Percentiles rank a stretch among this genome's conserved stretches.
phyloP scores from a whole-genome alignment of 2,113 vertebrate genomes.

The Callionymus lyra region DNA sequence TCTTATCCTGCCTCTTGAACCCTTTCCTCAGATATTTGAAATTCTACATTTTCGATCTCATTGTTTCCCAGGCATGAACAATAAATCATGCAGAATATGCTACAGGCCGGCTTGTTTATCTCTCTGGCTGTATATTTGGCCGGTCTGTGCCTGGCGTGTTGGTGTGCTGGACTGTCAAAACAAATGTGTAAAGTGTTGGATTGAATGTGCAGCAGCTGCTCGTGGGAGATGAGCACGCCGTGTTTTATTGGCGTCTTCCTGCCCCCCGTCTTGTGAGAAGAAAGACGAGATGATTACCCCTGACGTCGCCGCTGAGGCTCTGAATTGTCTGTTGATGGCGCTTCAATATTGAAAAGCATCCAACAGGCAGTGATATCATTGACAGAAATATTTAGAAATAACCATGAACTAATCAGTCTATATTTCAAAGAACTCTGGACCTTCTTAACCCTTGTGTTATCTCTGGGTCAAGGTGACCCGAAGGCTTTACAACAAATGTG shows the following conservation, averaged over 20 bases:
- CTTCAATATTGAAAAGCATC: not conserved
- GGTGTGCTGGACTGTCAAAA: slow-evolving; percentile 28
- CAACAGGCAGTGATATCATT: no score
- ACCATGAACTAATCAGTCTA: no score
- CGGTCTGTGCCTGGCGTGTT: slow-evolving; percentile 17
- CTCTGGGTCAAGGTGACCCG: no score
- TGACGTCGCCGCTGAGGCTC: slow-evolving; percentile 12
- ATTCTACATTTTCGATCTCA: no score
- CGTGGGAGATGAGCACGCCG: slow-evolving; percentile 33
- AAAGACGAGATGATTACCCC: slow-evolving; percentile 22
- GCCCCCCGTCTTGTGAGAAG: slow-evolving; percentile 12
- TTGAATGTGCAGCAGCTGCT: slow-evolving; percentile 27
- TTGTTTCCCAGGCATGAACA: no score
- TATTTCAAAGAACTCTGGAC: no score
- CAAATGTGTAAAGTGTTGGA: slow-evolving; percentile 38
- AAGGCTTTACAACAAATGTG: no score
- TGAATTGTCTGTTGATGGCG: slow-evolving; percentile 2
- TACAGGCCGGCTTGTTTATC: slow-evolving; percentile 1
- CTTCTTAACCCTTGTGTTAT: no score
- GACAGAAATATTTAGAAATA: no score
- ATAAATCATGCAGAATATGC: no score
- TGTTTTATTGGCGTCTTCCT: slow-evolving; percentile 25
- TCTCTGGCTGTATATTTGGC: slow-evolving; percentile 13
- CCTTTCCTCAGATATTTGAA: no score
- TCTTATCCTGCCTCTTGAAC: no score